Evolutionary conservation across 2,113 vertebrate genomes (phyloP), one percentile per base, ranked within the genome.

Genomic region (Actenoides hombroni): DNA sequence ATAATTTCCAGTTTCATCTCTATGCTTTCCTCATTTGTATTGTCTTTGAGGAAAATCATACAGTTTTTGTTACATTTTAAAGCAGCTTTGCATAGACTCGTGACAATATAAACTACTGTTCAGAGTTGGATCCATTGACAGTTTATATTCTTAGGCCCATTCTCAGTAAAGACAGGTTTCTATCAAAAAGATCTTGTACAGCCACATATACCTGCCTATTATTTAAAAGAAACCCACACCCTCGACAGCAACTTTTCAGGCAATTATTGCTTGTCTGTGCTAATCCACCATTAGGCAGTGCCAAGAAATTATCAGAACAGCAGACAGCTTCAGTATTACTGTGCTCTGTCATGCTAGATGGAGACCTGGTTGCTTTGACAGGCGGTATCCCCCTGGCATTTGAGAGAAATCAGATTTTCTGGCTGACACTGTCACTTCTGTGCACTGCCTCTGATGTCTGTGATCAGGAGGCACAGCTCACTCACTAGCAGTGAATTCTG

Each of bases 301-400:
- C 70, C 70, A 90, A 90, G 75, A 85, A 93, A 95, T 83, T 54
- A 76, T 29, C 63, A 90, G 59, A 85, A 56, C 24, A 91, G 65
- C 24, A 65, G 63, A 88, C 3, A 83, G 81, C 44, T 89, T 86
- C 60, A 73, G 76, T 82, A 73, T 23, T 60, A 57, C 26, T 85
- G 49, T 44, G 59, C 79, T 69, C 60, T 70, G 59, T 91, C 78
- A 76, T 18, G 33, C 70, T 90, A 59, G 70, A 92, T 65, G 49
- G 18, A 83, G 59, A 85, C 31, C n/a, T 49, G 46, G 23, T 11
- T 73, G 77, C 84, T 88, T 68, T 91, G 70, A 87, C 44, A 54
- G 59, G 81, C 1, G 0, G 35, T 25, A 69, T 64, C 35, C 48
- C 24, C 8, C 20, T 33, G 20, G 65, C 39, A 79, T 88, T 88